Evolutionary conservation across 1,140 invertebrate species (phyloP), one percentile per base, ranked within the genome.

Genomic region (Drosophila grimshawi): DNA sequence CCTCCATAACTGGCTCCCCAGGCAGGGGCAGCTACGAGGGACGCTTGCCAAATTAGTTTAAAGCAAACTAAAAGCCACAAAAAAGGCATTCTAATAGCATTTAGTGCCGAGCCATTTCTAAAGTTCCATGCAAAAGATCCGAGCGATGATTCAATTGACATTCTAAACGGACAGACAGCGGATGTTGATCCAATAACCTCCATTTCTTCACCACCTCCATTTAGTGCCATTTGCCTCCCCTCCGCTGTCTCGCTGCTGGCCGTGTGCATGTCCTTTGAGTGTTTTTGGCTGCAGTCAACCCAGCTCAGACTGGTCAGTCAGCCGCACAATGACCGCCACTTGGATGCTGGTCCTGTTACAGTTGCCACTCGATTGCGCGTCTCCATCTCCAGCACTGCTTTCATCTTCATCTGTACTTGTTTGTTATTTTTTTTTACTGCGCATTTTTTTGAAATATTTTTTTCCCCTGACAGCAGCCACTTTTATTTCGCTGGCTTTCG

Each of bases 81-180:
- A 75, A 68, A 69, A 7, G 57, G 56, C 77, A 81, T 76, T 74
- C 66, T 81, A 86, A 86, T 81, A 78, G 69, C 65, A 56, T 63
- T 76, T 61, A 45, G 49, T 39, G 49, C 32, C 60, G 48, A 77
- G 45, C 73, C 55, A 56, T 76, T 83, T 79, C 74, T 39, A 39
- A 51, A 57, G 65, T 73, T 85, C 76, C 61, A 60, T 68, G 60
- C 49, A 51, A 57, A 57, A 76, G 68, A 78, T 81, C 48, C 74
- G 55, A 69, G 55, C 76, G 74, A 78, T 85, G 78, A 81, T 85
- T 86, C 81, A 86, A 86, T 86, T 86, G 82, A 86, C 78, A 86
- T 86, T 68, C 78, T 63, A 61, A 73, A 37, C 46, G 62, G 32
- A 57, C 52, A 35, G 41, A 43, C 35, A 29, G 5, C 39, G 65